phyloP scores from a whole-genome alignment of 64 coral and sea anemone genomes.

The Pocillopora damicornis region DNA sequence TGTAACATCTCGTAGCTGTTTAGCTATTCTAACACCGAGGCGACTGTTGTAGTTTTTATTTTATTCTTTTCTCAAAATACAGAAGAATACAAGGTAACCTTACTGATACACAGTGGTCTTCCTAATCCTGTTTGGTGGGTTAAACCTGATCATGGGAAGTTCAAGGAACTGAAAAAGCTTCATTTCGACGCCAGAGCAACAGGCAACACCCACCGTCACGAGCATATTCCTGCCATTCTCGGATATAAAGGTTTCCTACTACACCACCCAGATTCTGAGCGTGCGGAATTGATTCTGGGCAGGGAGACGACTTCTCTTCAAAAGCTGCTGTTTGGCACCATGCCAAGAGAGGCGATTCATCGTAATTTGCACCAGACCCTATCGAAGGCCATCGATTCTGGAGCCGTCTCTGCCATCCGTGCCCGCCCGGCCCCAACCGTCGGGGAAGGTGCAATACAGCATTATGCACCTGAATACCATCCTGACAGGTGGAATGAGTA shows the following conservation, averaged over 20 bases:
- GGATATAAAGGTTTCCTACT: constrained; percentile 38
- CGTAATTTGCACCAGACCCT: too few relatives aligned
- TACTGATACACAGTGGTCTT: constrained; percentile 38
- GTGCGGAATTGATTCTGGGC: constrained; percentile 30
- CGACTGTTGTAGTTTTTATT: too few relatives aligned
- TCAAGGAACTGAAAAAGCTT: not conserved
- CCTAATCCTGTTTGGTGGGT: constrained; percentile 44
- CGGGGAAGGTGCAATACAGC: not conserved
- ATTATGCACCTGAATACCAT: constrained; percentile 32
- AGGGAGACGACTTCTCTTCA: not conserved
- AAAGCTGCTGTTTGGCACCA: constrained; percentile 32
- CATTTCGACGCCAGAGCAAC: not conserved
- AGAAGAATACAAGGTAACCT: constrained; percentile 28
- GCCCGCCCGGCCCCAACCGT: too few relatives aligned
- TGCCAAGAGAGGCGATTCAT: constrained; percentile 17
- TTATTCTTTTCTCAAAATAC: constrained; percentile 22
- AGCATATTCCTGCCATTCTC: constrained; percentile 23
- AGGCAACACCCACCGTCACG: constrained; percentile 4
- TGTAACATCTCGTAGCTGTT: not conserved
- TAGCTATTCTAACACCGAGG: not conserved
- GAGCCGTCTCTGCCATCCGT: too few relatives aligned
- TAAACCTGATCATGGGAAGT: not conserved
- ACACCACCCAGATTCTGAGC: not conserved
- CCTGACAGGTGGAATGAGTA: constrained; percentile 1
- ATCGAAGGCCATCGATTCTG: too few relatives aligned